phyloP scores from a whole-genome alignment of 2,888 invertebrate species.

The Panopea generosa region DNA sequence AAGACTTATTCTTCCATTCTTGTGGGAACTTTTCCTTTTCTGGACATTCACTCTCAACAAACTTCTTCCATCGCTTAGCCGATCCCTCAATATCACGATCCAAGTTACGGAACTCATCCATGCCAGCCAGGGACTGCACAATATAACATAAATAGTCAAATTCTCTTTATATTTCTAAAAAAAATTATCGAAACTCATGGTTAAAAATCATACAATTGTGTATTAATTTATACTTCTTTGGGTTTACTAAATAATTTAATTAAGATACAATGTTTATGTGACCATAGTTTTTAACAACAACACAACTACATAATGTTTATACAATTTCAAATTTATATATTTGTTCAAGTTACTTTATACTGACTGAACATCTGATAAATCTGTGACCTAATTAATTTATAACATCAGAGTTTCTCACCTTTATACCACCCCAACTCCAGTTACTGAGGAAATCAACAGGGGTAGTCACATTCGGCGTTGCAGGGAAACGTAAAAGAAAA shows the following conservation, averaged over 20 bases:
- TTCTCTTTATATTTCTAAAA: background rate
- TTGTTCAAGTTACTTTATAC: too few species aligned
- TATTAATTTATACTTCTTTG: too few species aligned
- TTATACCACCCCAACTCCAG: slow-evolving; percentile 97
- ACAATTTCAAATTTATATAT: too few species aligned
- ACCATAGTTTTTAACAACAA: too few species aligned
- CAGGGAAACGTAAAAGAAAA: slow-evolving; percentile 95
- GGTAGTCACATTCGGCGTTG: slow-evolving; percentile 95
- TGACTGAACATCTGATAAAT: too few species aligned
- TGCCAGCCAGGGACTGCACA: slow-evolving; percentile 90
- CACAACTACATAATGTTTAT: too few species aligned
- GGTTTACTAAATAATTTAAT: too few species aligned
- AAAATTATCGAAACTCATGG: too few species aligned
- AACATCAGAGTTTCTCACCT: too few species aligned
- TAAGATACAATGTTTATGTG: too few species aligned
- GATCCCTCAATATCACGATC: slow-evolving; percentile 98
- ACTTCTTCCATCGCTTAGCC: slow-evolving; percentile 98
- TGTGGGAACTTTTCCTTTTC: slow-evolving; percentile 98
- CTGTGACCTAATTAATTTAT: too few species aligned
- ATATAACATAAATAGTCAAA: background rate
- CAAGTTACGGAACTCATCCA: slow-evolving; percentile 95
- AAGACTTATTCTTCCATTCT: slow-evolving; percentile 98
- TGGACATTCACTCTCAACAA: slow-evolving; percentile 97
- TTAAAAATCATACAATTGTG: too few species aligned
- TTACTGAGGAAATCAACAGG: slow-evolving; percentile 98